Base-by-base conservation (phyloP, 2,888 invertebrate genomes). In the Panzeria rudis region DNA sequence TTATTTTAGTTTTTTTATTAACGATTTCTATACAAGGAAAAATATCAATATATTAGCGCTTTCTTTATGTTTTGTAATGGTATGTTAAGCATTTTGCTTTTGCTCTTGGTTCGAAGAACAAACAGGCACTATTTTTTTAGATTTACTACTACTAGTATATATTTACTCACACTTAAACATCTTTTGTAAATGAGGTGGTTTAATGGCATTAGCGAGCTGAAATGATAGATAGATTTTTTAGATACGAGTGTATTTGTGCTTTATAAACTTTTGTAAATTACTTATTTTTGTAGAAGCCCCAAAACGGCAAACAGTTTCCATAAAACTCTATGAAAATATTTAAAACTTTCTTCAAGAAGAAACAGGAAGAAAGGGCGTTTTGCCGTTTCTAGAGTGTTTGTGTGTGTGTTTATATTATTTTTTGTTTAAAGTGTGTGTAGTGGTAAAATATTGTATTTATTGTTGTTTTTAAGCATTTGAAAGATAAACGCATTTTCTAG, bases 161-260 rank as follows among this genome's bases (percentile, higher is more conserved):
- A 54, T n/a, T 20, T 41, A 64, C 59, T 35, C 50, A 44, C 25
- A 25, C 25, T 56, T 29, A 15, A 17, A 29, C 9, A 25, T 9
- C n/a, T 38, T 35, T 41, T 25, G 25, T 15, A 71, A 77, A 76
- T 68, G 61, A 75, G 77, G 78, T 73, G 84, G 81, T 64, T 73
- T 85, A 81, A 82, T 54, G 64, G 77, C 68, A 85, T 85, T 82
- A 85, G 78, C 61, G 82, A 62, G 47, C 73, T 79, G 75, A 71
- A 75, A 75, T 82, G 73, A 85, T 62, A 75, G 69, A 82, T 75
- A 73, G 56, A 78, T 56, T 17, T 56, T 25, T 62, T 59, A 50
- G 66, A 72, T 52, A 66, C 15, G 23, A 71, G n/a, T 50, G 62
- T 82, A 59, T 75, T 41, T 75, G 52, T 75, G 59, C 13, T 68